Percentiles rank a stretch among this genome's conserved stretches.
Conservation (phyloP, 2,113 vertebrate species). For the Thermophis baileyi region DNA sequence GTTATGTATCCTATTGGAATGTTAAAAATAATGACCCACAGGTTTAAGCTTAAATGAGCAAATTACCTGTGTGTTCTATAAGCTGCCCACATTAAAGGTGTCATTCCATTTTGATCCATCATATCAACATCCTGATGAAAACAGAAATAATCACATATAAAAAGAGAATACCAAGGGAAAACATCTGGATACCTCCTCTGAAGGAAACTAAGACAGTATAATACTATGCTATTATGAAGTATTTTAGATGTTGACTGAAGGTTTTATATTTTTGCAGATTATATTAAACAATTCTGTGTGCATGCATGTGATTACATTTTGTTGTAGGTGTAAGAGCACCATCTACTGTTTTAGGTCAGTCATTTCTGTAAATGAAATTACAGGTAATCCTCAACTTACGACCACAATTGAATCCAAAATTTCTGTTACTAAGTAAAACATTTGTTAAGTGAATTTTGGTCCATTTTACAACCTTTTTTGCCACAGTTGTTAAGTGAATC, state of each 20-base stretch:
- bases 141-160: constrained; percentile 24
- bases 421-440: neutral
- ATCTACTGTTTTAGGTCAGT: constrained; percentile 19
- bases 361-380: neutral
- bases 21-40: constrained; percentile 8
- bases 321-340: constrained; percentile 11
- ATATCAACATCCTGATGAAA: constrained; percentile 92
- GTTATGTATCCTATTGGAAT: neutral
- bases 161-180: constrained; percentile 25
- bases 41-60: constrained; percentile 11
- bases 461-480: neutral
- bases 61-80: constrained; percentile 96
- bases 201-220: neutral
- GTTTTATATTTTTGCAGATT: neutral
- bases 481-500: neutral
- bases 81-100: constrained; percentile 98
- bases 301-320: neutral
- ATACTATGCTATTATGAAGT: neutral
- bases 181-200: neutral
- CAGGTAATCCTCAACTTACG: neutral
- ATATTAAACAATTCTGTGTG: neutral
- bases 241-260: neutral
- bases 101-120: constrained; percentile 99
- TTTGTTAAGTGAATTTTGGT: neutral
- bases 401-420: neutral